Percentiles rank a stretch among this genome's conserved stretches.
phyloP scores from a whole-genome alignment of 2,797 vertebrate genomes.

The Hyperoplus lanceolatus region DNA sequence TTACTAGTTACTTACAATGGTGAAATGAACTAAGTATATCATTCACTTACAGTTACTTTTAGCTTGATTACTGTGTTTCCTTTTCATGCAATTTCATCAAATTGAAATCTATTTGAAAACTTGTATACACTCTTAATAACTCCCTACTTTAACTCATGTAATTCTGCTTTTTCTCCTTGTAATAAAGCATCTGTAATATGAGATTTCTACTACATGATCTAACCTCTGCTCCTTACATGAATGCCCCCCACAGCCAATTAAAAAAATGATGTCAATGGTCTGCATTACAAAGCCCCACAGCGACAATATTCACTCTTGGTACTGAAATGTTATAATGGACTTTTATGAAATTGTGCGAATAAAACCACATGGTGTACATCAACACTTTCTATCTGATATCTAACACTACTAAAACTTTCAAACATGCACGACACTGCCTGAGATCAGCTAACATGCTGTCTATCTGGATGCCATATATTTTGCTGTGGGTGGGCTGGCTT shows the following conservation, averaged over 20 bases:
- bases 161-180: background rate
- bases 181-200: background rate
- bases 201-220: background rate
- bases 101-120: background rate
- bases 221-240: constrained; percentile 3
- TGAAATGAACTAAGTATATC: background rate
- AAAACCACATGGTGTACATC: constrained; percentile 39
- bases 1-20: background rate
- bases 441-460: constrained; percentile 35
- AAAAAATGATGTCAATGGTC: constrained; percentile 8
- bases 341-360: constrained; percentile 47
- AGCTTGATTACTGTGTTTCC: background rate
- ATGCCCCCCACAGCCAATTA: background rate
- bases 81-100: background rate
- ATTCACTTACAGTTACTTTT: background rate
- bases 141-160: background rate
- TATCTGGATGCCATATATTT: constrained; percentile 58
- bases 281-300: constrained; percentile 9
- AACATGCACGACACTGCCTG: constrained; percentile 28
- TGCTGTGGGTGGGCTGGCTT: constrained; percentile 70
- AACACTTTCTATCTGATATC: constrained; percentile 36
- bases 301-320: constrained; percentile 4
- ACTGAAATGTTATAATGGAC: constrained; percentile 30
- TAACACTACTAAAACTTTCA: constrained; percentile 21
- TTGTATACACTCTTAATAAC: background rate